Base-by-base conservation (phyloP, 2,888 invertebrate genomes). In the Automeris io region DNA sequence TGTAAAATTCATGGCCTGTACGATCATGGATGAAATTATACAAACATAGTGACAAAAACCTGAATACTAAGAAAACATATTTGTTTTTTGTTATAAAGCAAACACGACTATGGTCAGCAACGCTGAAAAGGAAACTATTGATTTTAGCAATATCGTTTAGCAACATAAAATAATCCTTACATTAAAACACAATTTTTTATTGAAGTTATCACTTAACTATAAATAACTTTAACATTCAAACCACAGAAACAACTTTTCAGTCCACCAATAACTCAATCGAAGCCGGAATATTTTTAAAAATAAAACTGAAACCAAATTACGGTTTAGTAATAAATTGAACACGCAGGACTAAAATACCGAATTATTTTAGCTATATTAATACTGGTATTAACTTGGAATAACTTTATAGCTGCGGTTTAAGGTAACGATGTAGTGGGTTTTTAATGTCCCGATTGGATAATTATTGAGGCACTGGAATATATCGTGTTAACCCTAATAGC, bases 261-360 rank as follows among this genome's bases (percentile, higher is more conserved):
- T 34, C 34, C 39, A n/a, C 34, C 13, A 37, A 37, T 37, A 37
- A 26, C 40, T 40, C 40, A 33, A 40, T 40, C 33, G 36, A 40
- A 40, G 18, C 13, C 0, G 33, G 19, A 21, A 26, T 40, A 40
- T 21, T 24, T 33, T 36, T 40, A 40, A 40, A 40, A 40, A 40
- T 37, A 37, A 33, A 37, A 33, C 29, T 16, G 5, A 35, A 29
- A 2, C 4, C 8, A 29, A n/a, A 16, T 29, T 29, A 29, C 16
- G 16, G 5, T 8, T 13, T 26, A 26, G 12, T 9, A 29, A 6
- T 39, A 29, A 39, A 29, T 12, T 19, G 8, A 12, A 16, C 34
- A 39, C 39, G 26, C 39, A 18, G 34, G 8, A 29, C 29, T 29
- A 16, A 29, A 29, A n/a, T 29, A 16, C 21, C 34, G 12, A n/a